phyloP scores from a whole-genome alignment of 2,797 vertebrate genomes.

The Enteromius unitaeniatus region DNA sequence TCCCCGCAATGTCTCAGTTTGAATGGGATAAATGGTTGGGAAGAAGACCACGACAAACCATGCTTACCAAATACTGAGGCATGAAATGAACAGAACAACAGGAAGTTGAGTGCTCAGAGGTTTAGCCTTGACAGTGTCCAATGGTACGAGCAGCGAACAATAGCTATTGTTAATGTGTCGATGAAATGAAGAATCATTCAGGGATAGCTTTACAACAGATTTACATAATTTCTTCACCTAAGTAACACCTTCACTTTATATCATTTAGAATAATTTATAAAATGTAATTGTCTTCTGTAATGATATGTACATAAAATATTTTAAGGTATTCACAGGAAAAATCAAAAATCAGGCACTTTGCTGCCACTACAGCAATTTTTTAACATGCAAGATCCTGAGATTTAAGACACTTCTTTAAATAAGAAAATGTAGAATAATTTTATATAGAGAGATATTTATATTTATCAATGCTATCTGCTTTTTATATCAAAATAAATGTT shows the following conservation, averaged over 20 bases:
- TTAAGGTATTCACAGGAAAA: conserved; percentile 86
- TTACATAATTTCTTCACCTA: conserved; percentile 60
- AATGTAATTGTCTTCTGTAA: conserved; percentile 74
- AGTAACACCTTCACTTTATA: conserved; percentile 73
- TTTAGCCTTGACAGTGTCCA: conserved; percentile 41
- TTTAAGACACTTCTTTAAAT: conserved; percentile 83
- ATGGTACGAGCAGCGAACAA: conserved; percentile 46
- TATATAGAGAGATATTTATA: conserved; percentile 85
- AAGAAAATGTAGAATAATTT: conserved; percentile 83
- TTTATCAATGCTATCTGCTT: conserved; percentile 77
- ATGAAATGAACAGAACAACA: conserved; percentile 50
- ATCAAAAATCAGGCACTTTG: conserved; percentile 80
- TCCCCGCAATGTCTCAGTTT: conserved; percentile 47
- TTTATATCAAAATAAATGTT: conserved; percentile 85
- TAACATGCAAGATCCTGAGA: conserved; percentile 82
- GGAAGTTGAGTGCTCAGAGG: conserved; percentile 33
- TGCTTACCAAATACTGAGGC: conserved; percentile 30
- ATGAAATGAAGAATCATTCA: not conserved
- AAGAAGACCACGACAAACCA: conserved; percentile 51
- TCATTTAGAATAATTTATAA: conserved; percentile 83
- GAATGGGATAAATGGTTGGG: conserved; percentile 46
- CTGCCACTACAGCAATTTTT: conserved; percentile 76
- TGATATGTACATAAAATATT: conserved; percentile 84
- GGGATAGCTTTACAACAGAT: conserved; percentile 44
- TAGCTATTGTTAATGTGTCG: conserved; percentile 28